phyloP scores from a whole-genome alignment of 1,140 invertebrate genomes.

The Leguminivora glycinivorella region DNA sequence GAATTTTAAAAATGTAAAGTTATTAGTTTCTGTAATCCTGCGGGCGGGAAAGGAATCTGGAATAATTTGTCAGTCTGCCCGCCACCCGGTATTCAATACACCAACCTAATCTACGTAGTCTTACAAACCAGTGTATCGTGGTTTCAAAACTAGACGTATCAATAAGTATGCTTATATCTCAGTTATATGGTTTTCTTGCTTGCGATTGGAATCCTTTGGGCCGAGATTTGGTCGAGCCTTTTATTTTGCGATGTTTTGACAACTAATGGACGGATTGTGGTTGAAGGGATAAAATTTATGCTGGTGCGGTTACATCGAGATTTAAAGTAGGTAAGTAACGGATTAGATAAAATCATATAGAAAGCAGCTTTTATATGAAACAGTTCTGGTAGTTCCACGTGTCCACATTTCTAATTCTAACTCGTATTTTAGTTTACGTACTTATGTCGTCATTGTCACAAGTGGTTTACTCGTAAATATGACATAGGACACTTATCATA shows the following conservation, averaged over 20 bases:
- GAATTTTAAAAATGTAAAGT: conserved; percentile 27
- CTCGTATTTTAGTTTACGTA: too few species aligned
- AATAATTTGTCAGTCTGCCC: conserved; percentile 47
- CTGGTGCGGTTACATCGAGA: background rate
- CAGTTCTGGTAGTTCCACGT: background rate
- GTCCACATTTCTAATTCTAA: too few species aligned
- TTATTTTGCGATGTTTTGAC: conserved; percentile 27
- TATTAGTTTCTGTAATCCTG: conserved; percentile 13
- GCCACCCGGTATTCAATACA: conserved; percentile 31
- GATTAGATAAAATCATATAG: too few species aligned
- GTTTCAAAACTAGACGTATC: background rate
- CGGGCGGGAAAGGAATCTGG: conserved; percentile 33
- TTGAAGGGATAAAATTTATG: conserved; percentile 8
- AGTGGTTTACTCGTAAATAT: too few species aligned
- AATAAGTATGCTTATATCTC: background rate
- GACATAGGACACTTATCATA: too few species aligned
- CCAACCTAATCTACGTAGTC: background rate
- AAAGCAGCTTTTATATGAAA: background rate
- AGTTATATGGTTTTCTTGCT: background rate
- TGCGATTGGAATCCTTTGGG: background rate
- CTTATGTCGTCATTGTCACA: too few species aligned
- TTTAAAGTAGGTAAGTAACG: too few species aligned
- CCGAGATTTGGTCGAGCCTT: conserved; percentile 14
- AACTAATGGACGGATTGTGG: conserved; percentile 11
- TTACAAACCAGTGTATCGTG: background rate